These are phyloP conservation scores for Bombylius discolor DNA, from an alignment of 2,888 invertebrate genomes.

Conservation along the genomic window DNA sequence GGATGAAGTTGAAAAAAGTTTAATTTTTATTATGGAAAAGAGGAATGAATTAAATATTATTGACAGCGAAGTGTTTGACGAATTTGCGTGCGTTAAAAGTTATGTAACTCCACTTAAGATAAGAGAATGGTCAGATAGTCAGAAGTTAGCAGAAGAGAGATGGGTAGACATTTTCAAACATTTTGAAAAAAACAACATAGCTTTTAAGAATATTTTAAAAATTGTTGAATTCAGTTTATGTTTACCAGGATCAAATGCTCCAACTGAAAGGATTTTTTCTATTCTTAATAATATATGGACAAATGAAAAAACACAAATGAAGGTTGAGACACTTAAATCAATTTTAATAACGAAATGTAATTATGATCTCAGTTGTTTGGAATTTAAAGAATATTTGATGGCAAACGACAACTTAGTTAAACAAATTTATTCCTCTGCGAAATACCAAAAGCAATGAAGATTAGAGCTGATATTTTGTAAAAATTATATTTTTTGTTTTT, in stretches of 20 bases:
- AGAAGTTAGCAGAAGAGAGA: constrained; percentile 1
- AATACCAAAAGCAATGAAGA: too few relatives aligned
- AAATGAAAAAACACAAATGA: not conserved
- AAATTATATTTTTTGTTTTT: too few relatives aligned
- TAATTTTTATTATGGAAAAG: constrained; percentile 3
- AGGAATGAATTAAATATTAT: constrained; percentile 4
- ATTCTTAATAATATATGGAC: not conserved
- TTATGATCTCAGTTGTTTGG: not conserved
- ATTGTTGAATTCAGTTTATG: constrained; percentile 3
- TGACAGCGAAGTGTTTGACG: constrained; percentile 9
- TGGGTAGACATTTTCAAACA: constrained; percentile 6
- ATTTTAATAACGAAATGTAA: not conserved
- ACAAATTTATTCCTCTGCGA: not conserved
- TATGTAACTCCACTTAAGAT: constrained; percentile 7
- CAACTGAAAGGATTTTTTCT: not conserved
- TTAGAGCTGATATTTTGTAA: too few relatives aligned
- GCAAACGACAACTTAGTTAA: not conserved
- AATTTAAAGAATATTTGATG: not conserved
- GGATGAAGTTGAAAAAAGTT: not conserved
- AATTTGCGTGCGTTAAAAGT: constrained; percentile 3
- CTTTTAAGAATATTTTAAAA: constrained; percentile 3
- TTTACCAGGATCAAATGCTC: constrained; percentile 6
- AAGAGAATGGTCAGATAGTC: constrained; percentile 1
- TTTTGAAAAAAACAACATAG: constrained; percentile 1
- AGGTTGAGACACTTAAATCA: not conserved